phyloP scores from a whole-genome alignment of 37 sponge, comb jelly and placozoan species.

The Ianthella basta region DNA sequence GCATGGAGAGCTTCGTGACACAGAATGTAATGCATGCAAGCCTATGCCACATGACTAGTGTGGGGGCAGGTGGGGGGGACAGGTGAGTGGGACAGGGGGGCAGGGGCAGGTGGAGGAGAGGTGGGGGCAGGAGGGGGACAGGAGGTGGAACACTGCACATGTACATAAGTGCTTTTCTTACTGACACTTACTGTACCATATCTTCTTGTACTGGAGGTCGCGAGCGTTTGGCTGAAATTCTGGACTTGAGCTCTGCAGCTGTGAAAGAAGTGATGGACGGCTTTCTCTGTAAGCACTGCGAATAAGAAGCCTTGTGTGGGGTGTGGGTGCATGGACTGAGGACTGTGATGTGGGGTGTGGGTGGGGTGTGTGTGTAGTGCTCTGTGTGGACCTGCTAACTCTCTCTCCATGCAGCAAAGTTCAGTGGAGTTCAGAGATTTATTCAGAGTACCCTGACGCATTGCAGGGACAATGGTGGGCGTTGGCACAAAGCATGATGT shows the following conservation, averaged over 20 bases:
- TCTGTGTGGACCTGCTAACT: neutral
- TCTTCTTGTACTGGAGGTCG: conserved; percentile 56
- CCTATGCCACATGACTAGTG: too few species aligned
- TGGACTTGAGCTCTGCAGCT: conserved; percentile 32
- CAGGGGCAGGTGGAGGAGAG: too few species aligned
- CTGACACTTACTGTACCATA: too few species aligned
- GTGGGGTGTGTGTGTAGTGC: neutral
- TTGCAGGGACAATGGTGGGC: conserved; percentile 49
- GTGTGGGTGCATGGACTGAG: neutral
- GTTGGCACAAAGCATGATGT: neutral
- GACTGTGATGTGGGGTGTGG: neutral
- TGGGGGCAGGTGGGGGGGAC: too few species aligned
- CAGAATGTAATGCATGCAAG: too few species aligned
- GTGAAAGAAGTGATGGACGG: conserved; percentile 69
- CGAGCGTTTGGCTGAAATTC: conserved; percentile 73
- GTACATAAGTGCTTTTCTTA: neutral
- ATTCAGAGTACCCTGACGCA: conserved; percentile 36
- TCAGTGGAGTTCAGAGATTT: conserved; percentile 55
- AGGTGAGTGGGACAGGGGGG: too few species aligned
- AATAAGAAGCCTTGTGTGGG: neutral
- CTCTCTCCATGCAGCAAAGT: conserved; percentile 40
- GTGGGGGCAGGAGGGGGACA: too few species aligned
- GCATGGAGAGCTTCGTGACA: too few species aligned
- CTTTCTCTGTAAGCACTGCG: conserved; percentile 70
- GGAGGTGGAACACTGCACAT: neutral